Evolutionary conservation across 2,113 vertebrate species (phyloP), one percentile per base, ranked within the genome.

Genomic region (Myxocyprinus asiaticus): DNA sequence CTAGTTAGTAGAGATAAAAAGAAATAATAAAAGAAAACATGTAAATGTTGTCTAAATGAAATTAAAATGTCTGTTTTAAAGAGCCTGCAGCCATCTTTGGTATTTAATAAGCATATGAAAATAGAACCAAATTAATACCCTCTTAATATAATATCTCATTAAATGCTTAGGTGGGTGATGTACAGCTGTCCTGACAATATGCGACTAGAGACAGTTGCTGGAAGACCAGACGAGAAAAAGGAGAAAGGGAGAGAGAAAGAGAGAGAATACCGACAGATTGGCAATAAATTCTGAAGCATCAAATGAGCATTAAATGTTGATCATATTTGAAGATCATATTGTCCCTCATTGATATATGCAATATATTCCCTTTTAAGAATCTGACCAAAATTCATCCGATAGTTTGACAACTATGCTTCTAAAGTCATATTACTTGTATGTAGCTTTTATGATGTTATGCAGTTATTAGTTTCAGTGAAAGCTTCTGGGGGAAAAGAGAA

Each of bases 101-200:
- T 47, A 78, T 81, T 84, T 82, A 84, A 79, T 78, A 81, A 76
- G 74, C 48, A 64, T 53, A 45, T 82, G 64, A 82, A 86, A 79
- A 84, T 78, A 56, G 66, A 79, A 84, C 82, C 75, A 84, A 86
- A 78, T 77, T 76, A 77, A 79, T 80, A 68, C 51, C 66, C 74
- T 72, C 61, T 81, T 85, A 78, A 63, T 77, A 76, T 33, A 72
- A 70, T 63, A 82, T 79, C 76, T 84, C 78, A 86, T 86, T 82
- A 79, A 84, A 76, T 62, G 74, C 78, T 78, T 74, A 71, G 77
- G 77, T 78, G 45, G 80, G 68, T 76, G 84, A 74, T 56, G 76
- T 45, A 50, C 55, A 45, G 56, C 12, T 81, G 67, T 67, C 44
- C 11, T 48, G 15, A 55, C 10, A n/a, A 69, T 50, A 44, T 76